phyloP scores from a whole-genome alignment of 2,888 invertebrate species.

The Aphelenchoides bicaudatus region DNA sequence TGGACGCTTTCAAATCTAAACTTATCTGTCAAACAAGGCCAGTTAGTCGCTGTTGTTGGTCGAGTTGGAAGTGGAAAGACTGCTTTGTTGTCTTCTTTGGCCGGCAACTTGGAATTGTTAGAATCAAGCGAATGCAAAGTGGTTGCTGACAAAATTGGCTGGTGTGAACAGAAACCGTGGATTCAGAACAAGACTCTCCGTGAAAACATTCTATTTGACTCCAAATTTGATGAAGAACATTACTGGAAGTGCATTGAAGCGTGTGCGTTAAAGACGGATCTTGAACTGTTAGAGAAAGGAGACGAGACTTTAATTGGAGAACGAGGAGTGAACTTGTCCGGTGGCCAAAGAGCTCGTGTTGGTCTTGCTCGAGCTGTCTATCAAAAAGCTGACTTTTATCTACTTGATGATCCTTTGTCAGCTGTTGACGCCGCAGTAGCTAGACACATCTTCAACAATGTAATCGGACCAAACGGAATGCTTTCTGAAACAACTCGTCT shows the following conservation, averaged over 20 bases:
- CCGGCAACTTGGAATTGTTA: neutral
- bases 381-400: slow-evolving; percentile 74
- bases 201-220: slow-evolving; percentile 81
- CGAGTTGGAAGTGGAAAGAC: slow-evolving; percentile 64
- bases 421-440: slow-evolving; percentile 95
- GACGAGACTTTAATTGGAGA: slow-evolving; percentile 97
- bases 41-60: slow-evolving; percentile 63
- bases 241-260: slow-evolving; percentile 69
- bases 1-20: slow-evolving; percentile 66
- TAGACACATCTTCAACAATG: slow-evolving; percentile 70
- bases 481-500: slow-evolving; percentile 71
- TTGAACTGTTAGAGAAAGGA: slow-evolving; percentile 81
- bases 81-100: slow-evolving; percentile 69
- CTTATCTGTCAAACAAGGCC: slow-evolving; percentile 62
- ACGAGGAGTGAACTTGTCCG: slow-evolving; percentile 78
- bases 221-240: slow-evolving; percentile 34
- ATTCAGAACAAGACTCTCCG: slow-evolving; percentile 66
- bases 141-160: slow-evolving; percentile 67
- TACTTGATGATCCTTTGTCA: slow-evolving; percentile 86
- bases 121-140: neutral
- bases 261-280: slow-evolving; percentile 84
- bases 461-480: slow-evolving; percentile 64
- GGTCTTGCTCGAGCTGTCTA: slow-evolving; percentile 86
- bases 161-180: slow-evolving; percentile 84
- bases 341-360: slow-evolving; percentile 86